Evolutionary conservation across 1,140 invertebrate genomes (phyloP), one percentile per base, ranked within the genome.

Genomic region (Danaus melanippus): DNA sequence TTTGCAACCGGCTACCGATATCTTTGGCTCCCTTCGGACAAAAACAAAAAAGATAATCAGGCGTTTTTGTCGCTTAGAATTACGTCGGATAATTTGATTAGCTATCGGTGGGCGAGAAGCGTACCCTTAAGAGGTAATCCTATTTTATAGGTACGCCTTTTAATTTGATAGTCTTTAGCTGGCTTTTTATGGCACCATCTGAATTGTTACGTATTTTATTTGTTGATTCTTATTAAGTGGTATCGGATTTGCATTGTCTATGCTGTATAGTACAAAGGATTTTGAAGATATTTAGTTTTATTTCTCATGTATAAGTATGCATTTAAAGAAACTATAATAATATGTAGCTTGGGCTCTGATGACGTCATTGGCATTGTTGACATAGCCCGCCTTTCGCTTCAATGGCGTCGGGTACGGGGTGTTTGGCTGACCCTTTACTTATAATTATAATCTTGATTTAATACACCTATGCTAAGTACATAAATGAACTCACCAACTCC

Each of bases 21-120:
- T 64, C 50, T 66, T 68, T 67, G 21, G 65, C 42, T 71, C 74
- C 66, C 69, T 66, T 41, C 62, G 66, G 69, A 11, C 46, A 60
- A 58, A 67, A 74, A n/a, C n/a, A 78, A 76, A 76, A 76, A 66
- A 68, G 66, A 78, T 82, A 79, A 79, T 79, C 74, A 78, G 68
- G 64, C 71, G 65, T 79, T 82, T 81, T 82, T 78, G 74, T 76
- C 74, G 71, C 67, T 67, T 57, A 58, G 73, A 68, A 79, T 76
- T 78, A 78, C 69, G 64, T 59, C 53, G 66, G 69, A 74, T 82
- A 82, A 82, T 79, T 81, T 78, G 75, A 82, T 82, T 76, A 82
- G 71, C 66, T 70, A 78, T 76, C 63, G 69, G 75, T 78, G 71
- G 69, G 68, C 69, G 66, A 69, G 64, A 74, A 69, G 66, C 68